These are phyloP conservation scores for Leptopilina myrica DNA, from an alignment of 2,888 invertebrate species.

Conservation along the genomic window DNA sequence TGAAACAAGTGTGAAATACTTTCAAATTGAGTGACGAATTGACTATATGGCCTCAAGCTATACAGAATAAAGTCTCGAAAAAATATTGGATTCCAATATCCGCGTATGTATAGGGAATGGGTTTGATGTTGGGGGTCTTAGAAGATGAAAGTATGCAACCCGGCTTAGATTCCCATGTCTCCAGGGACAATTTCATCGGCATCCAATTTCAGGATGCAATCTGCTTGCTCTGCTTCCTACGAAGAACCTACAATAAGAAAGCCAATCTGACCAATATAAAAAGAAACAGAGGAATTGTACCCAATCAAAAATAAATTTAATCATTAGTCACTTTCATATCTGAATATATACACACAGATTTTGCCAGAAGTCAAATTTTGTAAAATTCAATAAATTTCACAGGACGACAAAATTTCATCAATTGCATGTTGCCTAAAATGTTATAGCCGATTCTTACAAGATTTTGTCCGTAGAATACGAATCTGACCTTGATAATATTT, in stretches of 20 bases:
- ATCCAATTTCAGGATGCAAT: conserved; percentile 65
- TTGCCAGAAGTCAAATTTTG: background rate
- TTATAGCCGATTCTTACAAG: too few relatives aligned
- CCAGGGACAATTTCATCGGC: conserved; percentile 67
- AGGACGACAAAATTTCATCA: too few relatives aligned
- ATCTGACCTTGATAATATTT: too few relatives aligned
- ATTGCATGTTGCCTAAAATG: too few relatives aligned
- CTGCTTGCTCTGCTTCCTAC: conserved; percentile 43
- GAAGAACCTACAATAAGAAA: background rate
- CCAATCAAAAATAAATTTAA: background rate
- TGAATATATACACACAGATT: background rate
- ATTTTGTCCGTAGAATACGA: too few relatives aligned
- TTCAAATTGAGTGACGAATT: conserved; percentile 31
- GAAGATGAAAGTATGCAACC: conserved; percentile 31
- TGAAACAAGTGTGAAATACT: conserved; percentile 17
- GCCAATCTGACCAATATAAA: conserved; percentile 21
- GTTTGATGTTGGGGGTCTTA: conserved; percentile 26
- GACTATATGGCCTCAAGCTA: conserved; percentile 17
- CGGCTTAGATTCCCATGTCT: conserved; percentile 46
- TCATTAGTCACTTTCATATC: conserved; percentile 14
- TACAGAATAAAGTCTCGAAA: conserved; percentile 17
- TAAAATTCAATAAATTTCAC: background rate
- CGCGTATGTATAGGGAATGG: conserved; percentile 11
- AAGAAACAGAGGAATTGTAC: conserved; percentile 1
- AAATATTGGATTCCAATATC: conserved; percentile 35